phyloP scores from a whole-genome alignment of 2,113 vertebrate genomes.

The Brachionichthys hirsutus region DNA sequence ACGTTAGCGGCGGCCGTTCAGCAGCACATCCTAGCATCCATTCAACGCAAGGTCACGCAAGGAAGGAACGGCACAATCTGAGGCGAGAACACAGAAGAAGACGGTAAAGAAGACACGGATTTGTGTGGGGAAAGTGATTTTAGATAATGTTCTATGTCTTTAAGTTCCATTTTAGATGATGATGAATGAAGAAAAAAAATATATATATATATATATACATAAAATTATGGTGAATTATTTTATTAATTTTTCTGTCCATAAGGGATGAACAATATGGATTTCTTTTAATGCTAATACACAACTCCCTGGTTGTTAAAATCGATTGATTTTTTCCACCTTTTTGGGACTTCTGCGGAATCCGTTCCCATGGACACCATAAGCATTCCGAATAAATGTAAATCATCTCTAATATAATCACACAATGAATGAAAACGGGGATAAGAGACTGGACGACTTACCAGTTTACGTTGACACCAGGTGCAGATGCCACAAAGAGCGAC shows the following conservation, averaged over 20 bases:
- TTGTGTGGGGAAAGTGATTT: neutral
- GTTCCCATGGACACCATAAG: neutral
- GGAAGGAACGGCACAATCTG: no score
- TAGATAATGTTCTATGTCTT: neutral
- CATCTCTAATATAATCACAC: neutral
- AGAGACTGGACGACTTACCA: constrained; percentile 82
- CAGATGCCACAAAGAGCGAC: constrained; percentile 95
- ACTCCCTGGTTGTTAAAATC: no score
- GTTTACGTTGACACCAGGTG: constrained; percentile 97
- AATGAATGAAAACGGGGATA: constrained; percentile 7
- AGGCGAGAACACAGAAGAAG: neutral
- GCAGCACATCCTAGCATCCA: constrained; percentile 2
- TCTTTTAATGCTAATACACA: no score
- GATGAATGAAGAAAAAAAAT: neutral
- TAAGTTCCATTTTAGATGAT: no score
- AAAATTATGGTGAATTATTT: no score
- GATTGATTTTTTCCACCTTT: no score
- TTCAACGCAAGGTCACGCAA: constrained; percentile 46
- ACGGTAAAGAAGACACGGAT: neutral
- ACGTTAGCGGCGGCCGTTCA: constrained; percentile 7
- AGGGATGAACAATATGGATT: no score
- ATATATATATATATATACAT: no score
- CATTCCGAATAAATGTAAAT: no score
- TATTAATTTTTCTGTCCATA: no score
- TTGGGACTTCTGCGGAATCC: no score